phyloP scores from a whole-genome alignment of 2,113 vertebrate species.

The Arvicanthis niloticus region DNA sequence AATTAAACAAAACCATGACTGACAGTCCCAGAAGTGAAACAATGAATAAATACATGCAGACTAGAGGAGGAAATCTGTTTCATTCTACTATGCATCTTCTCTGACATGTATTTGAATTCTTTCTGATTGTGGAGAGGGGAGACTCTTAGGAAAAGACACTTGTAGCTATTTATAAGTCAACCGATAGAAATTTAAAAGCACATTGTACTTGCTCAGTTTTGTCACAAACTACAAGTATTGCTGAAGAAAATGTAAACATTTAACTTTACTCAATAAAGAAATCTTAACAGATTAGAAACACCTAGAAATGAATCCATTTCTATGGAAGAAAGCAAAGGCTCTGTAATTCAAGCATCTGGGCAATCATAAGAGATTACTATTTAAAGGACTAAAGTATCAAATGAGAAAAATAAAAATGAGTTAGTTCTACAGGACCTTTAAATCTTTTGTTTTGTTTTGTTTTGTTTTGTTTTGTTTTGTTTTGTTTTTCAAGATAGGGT shows the following conservation, averaged over 20 bases:
- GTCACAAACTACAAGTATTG: constrained; percentile 31
- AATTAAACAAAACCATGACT: neutral
- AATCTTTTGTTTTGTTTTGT: neutral
- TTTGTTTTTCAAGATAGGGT: no score
- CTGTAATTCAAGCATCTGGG: neutral
- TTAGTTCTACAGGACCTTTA: constrained; percentile 7
- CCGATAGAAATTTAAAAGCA: constrained; percentile 2
- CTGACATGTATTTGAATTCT: neutral
- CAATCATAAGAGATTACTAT: neutral
- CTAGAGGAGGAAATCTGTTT: neutral
- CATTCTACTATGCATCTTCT: neutral
- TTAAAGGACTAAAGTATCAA: neutral
- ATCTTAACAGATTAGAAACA: neutral
- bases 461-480: no score
- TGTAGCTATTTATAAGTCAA: neutral
- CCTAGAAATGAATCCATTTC: constrained; percentile 9
- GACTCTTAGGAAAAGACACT: neutral
- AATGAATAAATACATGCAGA: neutral
- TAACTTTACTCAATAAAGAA: constrained; percentile 44
- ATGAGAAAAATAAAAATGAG: constrained; percentile 38
- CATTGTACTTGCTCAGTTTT: constrained; percentile 11
- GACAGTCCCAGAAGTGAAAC: neutral
- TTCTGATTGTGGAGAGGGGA: neutral
- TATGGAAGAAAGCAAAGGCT: neutral
- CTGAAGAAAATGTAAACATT: constrained; percentile 39